Evolutionary conservation across 2,888 invertebrate genomes (phyloP).

Genomic region (Anagyrus pseudococci): DNA sequence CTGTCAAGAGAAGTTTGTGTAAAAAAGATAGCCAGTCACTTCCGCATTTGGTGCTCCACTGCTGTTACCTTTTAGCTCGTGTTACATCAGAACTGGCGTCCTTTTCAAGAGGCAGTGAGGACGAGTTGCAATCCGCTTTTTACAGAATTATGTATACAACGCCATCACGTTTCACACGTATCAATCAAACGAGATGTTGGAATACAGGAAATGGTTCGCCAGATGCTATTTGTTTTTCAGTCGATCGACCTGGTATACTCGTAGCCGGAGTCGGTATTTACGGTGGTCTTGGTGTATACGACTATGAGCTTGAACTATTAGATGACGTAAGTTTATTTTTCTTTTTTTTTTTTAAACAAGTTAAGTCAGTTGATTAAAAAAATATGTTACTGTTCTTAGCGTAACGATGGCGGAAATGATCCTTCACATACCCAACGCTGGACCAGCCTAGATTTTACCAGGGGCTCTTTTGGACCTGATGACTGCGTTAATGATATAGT

Average conservation of each 20-base stretch:
- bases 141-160: conserved; percentile 84
- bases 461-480: conserved; percentile 84
- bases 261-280: conserved; percentile 91
- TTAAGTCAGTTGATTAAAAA: conserved; percentile 7
- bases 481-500: conserved; percentile 88
- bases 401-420: conserved; percentile 66
- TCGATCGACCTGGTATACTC: conserved; percentile 87
- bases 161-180: conserved; percentile 88
- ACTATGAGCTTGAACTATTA: conserved; percentile 89
- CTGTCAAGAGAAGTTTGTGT: conserved; percentile 70
- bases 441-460: conserved; percentile 84
- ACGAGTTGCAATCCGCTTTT: conserved; percentile 75
- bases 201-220: conserved; percentile 97
- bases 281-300: conserved; percentile 86
- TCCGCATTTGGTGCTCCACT: conserved; percentile 70
- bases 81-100: conserved; percentile 88
- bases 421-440: conserved; percentile 78
- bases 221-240: conserved; percentile 94
- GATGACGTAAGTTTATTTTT: conserved; percentile 70
- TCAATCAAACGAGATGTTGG: conserved; percentile 91
- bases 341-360: conserved; percentile 1
- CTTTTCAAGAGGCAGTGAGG: conserved; percentile 79
- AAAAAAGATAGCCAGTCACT: conserved; percentile 65
- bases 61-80: conserved; percentile 80
- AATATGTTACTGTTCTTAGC: conserved; percentile 47